Percentiles rank a stretch among this genome's conserved stretches.
Conservation (phyloP, 1,140 invertebrate genomes). For the Pentalonia nigronervosa region DNA sequence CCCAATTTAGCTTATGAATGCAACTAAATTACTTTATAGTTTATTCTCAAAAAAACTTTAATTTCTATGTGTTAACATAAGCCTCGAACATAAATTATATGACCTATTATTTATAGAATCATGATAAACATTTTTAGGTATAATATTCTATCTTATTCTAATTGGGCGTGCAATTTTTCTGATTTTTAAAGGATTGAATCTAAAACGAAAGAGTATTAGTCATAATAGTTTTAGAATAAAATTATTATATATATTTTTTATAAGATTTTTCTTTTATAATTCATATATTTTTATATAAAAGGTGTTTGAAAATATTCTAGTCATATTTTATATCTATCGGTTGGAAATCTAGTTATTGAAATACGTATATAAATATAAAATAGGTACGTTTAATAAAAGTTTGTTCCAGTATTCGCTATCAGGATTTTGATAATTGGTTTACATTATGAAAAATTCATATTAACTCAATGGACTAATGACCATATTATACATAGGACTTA, state of each 20-base stretch:
- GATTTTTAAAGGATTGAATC: background rate
- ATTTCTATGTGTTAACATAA: background rate
- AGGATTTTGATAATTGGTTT: background rate
- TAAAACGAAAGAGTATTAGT: background rate
- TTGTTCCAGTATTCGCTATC: background rate
- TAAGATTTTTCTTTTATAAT: background rate
- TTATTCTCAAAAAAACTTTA: background rate
- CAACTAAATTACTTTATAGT: background rate
- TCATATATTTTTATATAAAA: too few relatives aligned
- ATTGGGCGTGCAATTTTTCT: background rate
- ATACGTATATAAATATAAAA: too few relatives aligned
- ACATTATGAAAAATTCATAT: background rate
- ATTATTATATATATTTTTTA: background rate
- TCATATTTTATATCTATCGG: too few relatives aligned
- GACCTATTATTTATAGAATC: background rate
- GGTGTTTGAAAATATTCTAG: too few relatives aligned
- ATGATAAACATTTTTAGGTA: background rate
- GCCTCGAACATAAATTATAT: background rate
- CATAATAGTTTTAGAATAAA: background rate
- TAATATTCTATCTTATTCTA: too few relatives aligned
- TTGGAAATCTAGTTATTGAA: too few relatives aligned
- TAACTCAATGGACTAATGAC: background rate
- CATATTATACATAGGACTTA: background rate
- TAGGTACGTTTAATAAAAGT: too few relatives aligned
- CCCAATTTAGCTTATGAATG: background rate